These are phyloP conservation scores for Zeuzera pyrina DNA, from an alignment of 2,888 invertebrate genomes.

Conservation along the genomic window DNA sequence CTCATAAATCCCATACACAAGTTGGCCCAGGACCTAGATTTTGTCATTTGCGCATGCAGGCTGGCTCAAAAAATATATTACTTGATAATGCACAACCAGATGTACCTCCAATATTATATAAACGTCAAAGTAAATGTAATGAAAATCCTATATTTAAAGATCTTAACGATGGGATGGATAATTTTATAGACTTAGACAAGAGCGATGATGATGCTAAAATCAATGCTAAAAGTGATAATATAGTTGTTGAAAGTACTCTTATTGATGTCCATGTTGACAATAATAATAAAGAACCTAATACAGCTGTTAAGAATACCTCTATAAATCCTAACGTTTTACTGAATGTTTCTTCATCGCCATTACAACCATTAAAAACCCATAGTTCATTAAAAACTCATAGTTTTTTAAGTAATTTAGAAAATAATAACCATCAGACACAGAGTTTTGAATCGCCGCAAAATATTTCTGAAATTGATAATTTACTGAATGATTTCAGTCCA, in stretches of 20 bases:
- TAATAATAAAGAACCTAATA: slow-evolving; percentile 45
- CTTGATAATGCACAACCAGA: slow-evolving; percentile 83
- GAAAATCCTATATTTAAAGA: slow-evolving; percentile 62
- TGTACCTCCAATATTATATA: slow-evolving; percentile 82
- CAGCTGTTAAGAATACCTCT: slow-evolving; percentile 34
- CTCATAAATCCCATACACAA: slow-evolving; percentile 61
- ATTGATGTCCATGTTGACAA: slow-evolving; percentile 63
- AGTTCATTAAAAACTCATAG: slow-evolving; percentile 61
- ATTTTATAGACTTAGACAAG: slow-evolving; percentile 49
- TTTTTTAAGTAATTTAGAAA: slow-evolving; percentile 54
- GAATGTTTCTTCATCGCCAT: slow-evolving; percentile 61
- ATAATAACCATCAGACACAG: slow-evolving; percentile 52
- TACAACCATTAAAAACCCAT: slow-evolving; percentile 64
- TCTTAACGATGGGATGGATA: slow-evolving; percentile 50
- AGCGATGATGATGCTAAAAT: slow-evolving; percentile 32
- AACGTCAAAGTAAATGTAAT: slow-evolving; percentile 70
- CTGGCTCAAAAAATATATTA: slow-evolving; percentile 85
- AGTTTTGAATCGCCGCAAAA: slow-evolving; percentile 48
- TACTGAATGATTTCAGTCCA: slow-evolving; percentile 49
- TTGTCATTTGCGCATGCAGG: slow-evolving; percentile 83
- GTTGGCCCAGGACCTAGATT: slow-evolving; percentile 79
- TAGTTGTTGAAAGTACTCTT: slow-evolving; percentile 58
- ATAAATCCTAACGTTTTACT: slow-evolving; percentile 60
- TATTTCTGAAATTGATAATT: slow-evolving; percentile 46
- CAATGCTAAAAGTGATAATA: slow-evolving; percentile 39